Base-by-base conservation (phyloP, 2,888 invertebrate species). In the Pardosa pseudoannulata region DNA sequence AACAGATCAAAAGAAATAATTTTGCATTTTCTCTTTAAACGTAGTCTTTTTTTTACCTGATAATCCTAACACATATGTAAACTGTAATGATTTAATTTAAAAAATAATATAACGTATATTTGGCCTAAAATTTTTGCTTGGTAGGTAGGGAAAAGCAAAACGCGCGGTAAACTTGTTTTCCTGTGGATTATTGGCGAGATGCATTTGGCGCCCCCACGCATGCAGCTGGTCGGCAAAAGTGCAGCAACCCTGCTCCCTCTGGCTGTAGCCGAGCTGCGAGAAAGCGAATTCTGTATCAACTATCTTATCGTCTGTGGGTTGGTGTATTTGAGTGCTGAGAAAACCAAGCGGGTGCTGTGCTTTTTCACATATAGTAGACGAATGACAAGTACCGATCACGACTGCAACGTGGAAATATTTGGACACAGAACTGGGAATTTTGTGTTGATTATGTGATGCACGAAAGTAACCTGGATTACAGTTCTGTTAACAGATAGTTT, bases 211-310 rank as follows among this genome's bases (percentile, higher is more conserved):
- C 46, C 2, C 16, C 2, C 16, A 36, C 19, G 6, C 23, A 6
- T 23, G 56, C 56, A 56, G 56, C 19, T 56, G 56, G 56, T 23
- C 56, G 56, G 56, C 56, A 56, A 23, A 23, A 19, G 23, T 56
- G 56, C 23, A 56, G 56, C 56, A 56, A 56, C 56, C 56, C 56
- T 56, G 56, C 56, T 56, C 56, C 23, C 56, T 56, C 56, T 56
- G 56, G 56, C 23, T 56, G 56, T 56, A 56, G 5, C 56, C 56
- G 56, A 19, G 56, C 56, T 56, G 5, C 23, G 56, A 56, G 56
- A 56, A 56, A 56, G 56, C 56, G 56, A 56, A 56, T 56, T 56
- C 56, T 56, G 56, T 56, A 56, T 23, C 23, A 56, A 56, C 56
- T 23, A 56, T 56, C 56, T 56, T 23, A 56, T 56, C 56, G 56